A percentile compares a stretch with the other conserved stretches of the same genome.
These are phyloP conservation scores for Meiosimyza decipiens DNA, from an alignment of 2,888 invertebrate genomes.

Conservation along the genomic window DNA sequence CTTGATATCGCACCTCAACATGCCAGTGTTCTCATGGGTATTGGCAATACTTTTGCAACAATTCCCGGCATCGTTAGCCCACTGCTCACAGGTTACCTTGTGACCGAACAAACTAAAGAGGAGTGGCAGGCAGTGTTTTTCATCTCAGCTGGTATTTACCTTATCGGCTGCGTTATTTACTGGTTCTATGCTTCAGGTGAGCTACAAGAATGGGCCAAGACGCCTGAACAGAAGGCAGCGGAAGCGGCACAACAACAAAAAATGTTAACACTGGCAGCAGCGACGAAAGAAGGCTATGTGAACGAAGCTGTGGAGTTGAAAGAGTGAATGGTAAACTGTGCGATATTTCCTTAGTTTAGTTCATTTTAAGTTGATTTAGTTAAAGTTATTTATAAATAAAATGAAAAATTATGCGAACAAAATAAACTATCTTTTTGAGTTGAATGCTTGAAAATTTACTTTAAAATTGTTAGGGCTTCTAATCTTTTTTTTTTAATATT, in stretches of 20 bases:
- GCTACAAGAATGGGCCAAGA: conserved; percentile 81
- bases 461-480: too few species aligned
- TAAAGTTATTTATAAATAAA: background rate
- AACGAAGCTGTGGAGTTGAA: conserved; percentile 64
- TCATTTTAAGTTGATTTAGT: background rate
- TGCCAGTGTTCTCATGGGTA: conserved; percentile 91
- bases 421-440: background rate
- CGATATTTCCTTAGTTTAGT: background rate
- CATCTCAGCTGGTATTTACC: conserved; percentile 84
- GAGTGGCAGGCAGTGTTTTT: conserved; percentile 91
- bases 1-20: conserved; percentile 92
- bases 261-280: conserved; percentile 57
- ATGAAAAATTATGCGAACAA: background rate
- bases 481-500: too few species aligned
- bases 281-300: conserved; percentile 52
- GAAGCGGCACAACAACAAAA: conserved; percentile 56
- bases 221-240: conserved; percentile 57
- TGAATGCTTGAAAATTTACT: too few species aligned
- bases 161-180: conserved; percentile 86
- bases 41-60: conserved; percentile 91
- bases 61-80: conserved; percentile 94
- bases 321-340: conserved; percentile 50
- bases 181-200: conserved; percentile 84
- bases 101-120: conserved; percentile 76
- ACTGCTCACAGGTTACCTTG: conserved; percentile 81